These are phyloP conservation scores for Dynastes maya DNA, from an alignment of 2,888 invertebrate species.

Conservation along the genomic window DNA sequence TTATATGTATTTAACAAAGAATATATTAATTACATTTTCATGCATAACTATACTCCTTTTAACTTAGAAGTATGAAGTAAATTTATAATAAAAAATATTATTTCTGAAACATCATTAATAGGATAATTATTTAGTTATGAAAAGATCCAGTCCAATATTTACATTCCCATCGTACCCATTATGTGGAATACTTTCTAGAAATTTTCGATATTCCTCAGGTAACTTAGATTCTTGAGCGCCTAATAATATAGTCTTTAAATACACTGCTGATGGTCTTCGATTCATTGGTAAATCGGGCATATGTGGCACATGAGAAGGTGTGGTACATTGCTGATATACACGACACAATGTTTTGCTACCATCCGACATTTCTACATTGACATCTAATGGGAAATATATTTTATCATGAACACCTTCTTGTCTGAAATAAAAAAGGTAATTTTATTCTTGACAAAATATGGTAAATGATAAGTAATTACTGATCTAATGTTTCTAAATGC, in stretches of 20 bases:
- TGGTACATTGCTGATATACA: constrained; percentile 81
- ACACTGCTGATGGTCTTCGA: constrained; percentile 84
- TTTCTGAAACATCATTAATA: not conserved
- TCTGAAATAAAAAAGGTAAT: constrained; percentile 33
- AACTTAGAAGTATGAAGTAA: too few species aligned
- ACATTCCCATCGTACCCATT: constrained; percentile 79
- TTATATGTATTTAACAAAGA: too few species aligned
- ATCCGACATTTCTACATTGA: constrained; percentile 75
- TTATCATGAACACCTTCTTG: constrained; percentile 84
- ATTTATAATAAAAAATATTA: not conserved
- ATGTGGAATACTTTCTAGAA: constrained; percentile 79
- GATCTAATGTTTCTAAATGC: constrained; percentile 79
- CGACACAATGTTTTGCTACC: constrained; percentile 75
- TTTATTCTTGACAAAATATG: not conserved
- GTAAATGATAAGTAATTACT: constrained; percentile 13
- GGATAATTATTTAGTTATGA: not conserved
- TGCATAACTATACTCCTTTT: too few species aligned
- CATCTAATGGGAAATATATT: constrained; percentile 79
- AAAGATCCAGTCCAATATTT: constrained; percentile 63
- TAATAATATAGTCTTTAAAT: constrained; percentile 79
- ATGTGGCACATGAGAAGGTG: constrained; percentile 71
- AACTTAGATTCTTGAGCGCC: constrained; percentile 85
- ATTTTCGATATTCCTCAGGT: constrained; percentile 81
- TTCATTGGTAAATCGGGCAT: constrained; percentile 73
- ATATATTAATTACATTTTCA: too few species aligned